phyloP scores from a whole-genome alignment of 2,797 vertebrate genomes.

The Mormyrops attenuatus region DNA sequence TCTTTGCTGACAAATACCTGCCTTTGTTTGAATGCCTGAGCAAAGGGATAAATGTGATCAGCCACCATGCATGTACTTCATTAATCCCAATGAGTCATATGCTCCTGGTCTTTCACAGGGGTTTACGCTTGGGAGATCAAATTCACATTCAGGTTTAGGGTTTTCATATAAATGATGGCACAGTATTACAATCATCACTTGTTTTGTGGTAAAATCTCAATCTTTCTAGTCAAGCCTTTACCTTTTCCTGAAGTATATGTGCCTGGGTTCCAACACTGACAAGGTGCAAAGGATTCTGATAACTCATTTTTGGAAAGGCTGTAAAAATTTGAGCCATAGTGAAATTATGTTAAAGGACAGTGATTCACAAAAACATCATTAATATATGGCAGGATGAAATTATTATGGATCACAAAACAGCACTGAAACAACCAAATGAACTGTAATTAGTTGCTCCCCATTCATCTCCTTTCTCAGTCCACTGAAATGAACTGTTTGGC shows the following conservation, averaged over 20 bases:
- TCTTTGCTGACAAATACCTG: not conserved
- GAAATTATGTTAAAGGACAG: not conserved
- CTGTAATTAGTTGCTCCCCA: not conserved
- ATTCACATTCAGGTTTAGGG: not conserved
- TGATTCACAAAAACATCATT: not conserved
- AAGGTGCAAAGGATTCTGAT: not conserved
- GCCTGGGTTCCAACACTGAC: not conserved
- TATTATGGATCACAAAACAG: not conserved
- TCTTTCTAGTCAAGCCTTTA: not conserved
- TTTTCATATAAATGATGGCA: not conserved
- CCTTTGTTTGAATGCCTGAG: conserved; percentile 3
- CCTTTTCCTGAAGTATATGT: not conserved
- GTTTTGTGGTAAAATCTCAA: not conserved
- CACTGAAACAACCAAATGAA: not conserved
- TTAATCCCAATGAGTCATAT: conserved; percentile 24
- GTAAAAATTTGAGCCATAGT: not conserved
- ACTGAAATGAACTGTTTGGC: not conserved
- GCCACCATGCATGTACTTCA: conserved; percentile 14
- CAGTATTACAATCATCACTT: not conserved
- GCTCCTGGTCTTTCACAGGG: not conserved
- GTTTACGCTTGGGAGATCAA: not conserved
- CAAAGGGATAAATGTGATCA: conserved; percentile 3
- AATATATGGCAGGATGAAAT: not conserved
- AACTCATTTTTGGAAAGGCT: not conserved
- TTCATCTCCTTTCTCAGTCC: not conserved